phyloP scores from a whole-genome alignment of 2,888 invertebrate species.

The Odiellus spinosus region DNA sequence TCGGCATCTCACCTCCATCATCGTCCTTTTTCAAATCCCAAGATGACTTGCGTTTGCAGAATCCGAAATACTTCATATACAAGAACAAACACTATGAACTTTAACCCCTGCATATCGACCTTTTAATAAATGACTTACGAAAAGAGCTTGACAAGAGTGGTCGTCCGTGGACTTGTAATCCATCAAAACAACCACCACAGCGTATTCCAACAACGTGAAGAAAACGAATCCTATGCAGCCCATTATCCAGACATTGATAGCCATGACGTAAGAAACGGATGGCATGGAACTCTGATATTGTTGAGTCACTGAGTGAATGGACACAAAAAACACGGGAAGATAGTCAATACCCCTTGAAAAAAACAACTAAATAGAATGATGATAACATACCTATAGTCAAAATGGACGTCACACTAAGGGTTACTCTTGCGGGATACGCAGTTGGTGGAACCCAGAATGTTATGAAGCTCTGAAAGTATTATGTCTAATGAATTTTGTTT shows the following conservation, averaged over 20 bases:
- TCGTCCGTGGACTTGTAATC: background rate
- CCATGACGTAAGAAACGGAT: slow-evolving; percentile 26
- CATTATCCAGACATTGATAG: slow-evolving; percentile 23
- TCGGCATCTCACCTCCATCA: too few relatives aligned
- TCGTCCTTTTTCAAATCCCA: too few relatives aligned
- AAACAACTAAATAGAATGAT: too few relatives aligned
- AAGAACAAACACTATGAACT: too few relatives aligned
- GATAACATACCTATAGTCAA: slow-evolving; percentile 41
- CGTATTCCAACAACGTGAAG: slow-evolving; percentile 21
- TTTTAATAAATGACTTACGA: too few relatives aligned
- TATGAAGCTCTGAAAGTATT: slow-evolving; percentile 7
- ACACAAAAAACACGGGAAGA: too few relatives aligned
- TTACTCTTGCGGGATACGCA: slow-evolving; percentile 19
- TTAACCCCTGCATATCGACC: too few relatives aligned
- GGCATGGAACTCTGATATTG: slow-evolving; percentile 16
- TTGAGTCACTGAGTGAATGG: slow-evolving; percentile 14
- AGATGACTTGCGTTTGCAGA: too few relatives aligned
- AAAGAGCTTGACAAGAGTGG: too few relatives aligned
- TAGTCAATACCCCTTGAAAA: too few relatives aligned
- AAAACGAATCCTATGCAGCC: slow-evolving; percentile 23
- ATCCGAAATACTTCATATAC: too few relatives aligned
- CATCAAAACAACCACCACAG: slow-evolving; percentile 17
- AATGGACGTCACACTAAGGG: slow-evolving; percentile 54
- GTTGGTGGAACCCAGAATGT: slow-evolving; percentile 19
- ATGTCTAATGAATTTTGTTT: too few relatives aligned